A percentile compares a stretch with the other conserved stretches of the same genome.
These are phyloP conservation scores for Paragorgia papillata DNA, from an alignment of 92 coral and sea anemone species.

Conservation along the genomic window DNA sequence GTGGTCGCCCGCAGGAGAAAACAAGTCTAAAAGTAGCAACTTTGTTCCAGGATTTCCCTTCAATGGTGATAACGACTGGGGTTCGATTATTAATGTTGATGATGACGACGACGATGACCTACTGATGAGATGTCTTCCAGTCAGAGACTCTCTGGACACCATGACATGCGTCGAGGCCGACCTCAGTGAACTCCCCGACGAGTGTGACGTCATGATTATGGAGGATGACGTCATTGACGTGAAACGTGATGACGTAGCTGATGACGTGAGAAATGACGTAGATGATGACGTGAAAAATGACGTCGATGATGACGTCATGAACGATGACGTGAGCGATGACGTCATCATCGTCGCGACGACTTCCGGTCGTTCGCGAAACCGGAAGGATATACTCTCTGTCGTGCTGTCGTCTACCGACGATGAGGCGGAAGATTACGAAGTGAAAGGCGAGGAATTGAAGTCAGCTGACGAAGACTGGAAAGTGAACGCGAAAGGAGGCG, in stretches of 20 bases:
- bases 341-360: too few relatives aligned
- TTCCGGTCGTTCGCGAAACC: too few relatives aligned
- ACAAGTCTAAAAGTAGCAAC: neutral
- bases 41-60: neutral
- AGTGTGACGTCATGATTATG: neutral
- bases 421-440: too few relatives aligned
- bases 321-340: too few relatives aligned
- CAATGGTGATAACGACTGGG: neutral
- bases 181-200: neutral
- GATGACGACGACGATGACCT: neutral
- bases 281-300: neutral
- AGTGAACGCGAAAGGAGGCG: too few relatives aligned
- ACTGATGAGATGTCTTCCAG: neutral
- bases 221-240: too few relatives aligned
- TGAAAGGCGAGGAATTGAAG: too few relatives aligned
- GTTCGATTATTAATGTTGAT: neutral
- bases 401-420: too few relatives aligned
- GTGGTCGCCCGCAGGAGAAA: neutral
- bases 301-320: neutral
- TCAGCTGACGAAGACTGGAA: too few relatives aligned
- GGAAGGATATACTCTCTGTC: too few relatives aligned
- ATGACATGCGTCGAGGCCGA: conserved; percentile 16
- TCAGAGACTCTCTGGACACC: neutral
- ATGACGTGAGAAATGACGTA: neutral
- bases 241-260: neutral